Base-by-base conservation (phyloP, 2,797 vertebrate species). In the Macropodus opercularis region DNA sequence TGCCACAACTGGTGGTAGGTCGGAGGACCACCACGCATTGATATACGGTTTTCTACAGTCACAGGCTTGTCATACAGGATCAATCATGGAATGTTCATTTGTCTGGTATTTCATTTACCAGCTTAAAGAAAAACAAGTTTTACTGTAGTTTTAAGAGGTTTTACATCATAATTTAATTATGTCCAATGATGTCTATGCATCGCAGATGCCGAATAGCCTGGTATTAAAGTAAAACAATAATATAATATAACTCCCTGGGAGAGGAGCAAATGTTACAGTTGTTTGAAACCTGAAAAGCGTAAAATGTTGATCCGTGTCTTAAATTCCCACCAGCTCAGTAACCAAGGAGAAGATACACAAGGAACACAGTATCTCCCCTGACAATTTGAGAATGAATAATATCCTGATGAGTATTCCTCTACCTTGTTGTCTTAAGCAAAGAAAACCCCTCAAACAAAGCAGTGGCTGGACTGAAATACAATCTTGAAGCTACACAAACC, bases 351-450 rank as follows among this genome's bases (percentile, higher is more conserved):
- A 52, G 50, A 80, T 47, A 67, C 71, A 66, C 65, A 61, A 79
- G 74, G 81, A 83, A 82, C 8, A 42, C 47, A 66, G 66, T 52
- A 55, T 77, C 63, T 83, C 80, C 85, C 71, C 61, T 64, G 83
- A 80, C 49, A 75, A 51, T 75, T 70, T 2, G 38, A 71, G 80
- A 68, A 80, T 75, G 71, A 84, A 80, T 75, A 81, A 85, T 52
- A 87, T 81, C 78, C 67, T 73, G 84, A 80, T 71, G 70, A 80
- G 76, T 63, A 40, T 67, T 79, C 56, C 34, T 77, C 29, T 59
- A 57, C 72, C 14, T 5, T 86, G 81, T 87, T 87, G 63, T 82
- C 63, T 80, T 79, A 79, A 83, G 65, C 27, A 60, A 59, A 64
- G 68, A 58, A 55, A 69, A 13, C 35, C 39, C 34, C 60, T 69